Conservation (phyloP, 1,140 invertebrate genomes). For the Drosophila tropicalis region DNA sequence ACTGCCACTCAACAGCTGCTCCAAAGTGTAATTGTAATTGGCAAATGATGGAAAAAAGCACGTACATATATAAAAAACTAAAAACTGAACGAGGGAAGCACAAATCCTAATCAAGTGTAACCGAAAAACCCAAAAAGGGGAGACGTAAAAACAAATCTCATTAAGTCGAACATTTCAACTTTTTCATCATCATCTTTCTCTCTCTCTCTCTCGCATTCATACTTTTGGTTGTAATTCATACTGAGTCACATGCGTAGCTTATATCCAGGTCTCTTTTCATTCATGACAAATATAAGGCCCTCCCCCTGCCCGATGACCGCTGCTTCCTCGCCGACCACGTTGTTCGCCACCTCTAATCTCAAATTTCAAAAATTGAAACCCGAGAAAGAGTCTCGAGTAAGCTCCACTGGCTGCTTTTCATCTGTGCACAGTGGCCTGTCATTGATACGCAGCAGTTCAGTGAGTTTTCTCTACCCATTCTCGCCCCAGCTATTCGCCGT, state of each 20-base stretch:
- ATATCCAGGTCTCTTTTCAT: conserved; percentile 52
- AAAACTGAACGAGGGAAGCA: background rate
- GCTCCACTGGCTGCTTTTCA: conserved; percentile 28
- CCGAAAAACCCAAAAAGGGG: conserved; percentile 42
- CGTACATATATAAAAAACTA: background rate
- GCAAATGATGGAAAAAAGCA: conserved; percentile 31
- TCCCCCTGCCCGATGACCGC: background rate
- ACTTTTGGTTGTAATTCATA: conserved; percentile 20
- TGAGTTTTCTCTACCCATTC: background rate
- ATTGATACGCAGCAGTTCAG: conserved; percentile 51
- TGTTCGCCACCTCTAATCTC: background rate
- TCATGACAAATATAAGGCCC: conserved; percentile 48
- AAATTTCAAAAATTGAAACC: conserved; percentile 68
- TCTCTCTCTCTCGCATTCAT: background rate
- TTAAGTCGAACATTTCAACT: conserved; percentile 40
- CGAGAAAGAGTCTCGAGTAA: conserved; percentile 16
- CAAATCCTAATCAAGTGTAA: conserved; percentile 74
- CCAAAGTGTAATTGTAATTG: conserved; percentile 74
- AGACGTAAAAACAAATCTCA: conserved; percentile 24
- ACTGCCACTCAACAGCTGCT: conserved; percentile 57
- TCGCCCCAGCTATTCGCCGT: background rate
- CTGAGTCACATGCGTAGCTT: conserved; percentile 41
- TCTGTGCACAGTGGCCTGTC: conserved; percentile 53
- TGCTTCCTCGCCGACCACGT: too few species aligned
- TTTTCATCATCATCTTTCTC: conserved; percentile 2